Percentiles rank a stretch among this genome's conserved stretches.
Conservation (phyloP, 1,140 invertebrate genomes). For the Bombus sibiricus region DNA sequence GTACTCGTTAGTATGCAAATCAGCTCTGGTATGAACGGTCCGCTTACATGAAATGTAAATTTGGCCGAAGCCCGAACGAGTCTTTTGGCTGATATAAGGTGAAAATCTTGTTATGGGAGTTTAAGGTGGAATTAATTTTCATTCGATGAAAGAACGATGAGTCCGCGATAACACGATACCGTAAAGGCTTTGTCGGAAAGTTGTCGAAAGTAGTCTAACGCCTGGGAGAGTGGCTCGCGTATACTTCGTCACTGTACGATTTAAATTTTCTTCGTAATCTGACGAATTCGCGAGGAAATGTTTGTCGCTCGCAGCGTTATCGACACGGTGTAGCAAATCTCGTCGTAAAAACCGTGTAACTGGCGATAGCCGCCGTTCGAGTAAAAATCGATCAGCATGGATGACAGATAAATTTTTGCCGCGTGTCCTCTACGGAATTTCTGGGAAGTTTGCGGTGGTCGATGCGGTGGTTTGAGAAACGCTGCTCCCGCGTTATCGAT, state of each 20-base stretch:
- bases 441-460: conserved; percentile 12
- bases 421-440: background rate
- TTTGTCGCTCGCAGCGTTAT: no score
- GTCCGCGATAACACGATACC: conserved; percentile 6
- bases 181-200: conserved; percentile 17
- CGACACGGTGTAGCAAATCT: background rate
- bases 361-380: no score
- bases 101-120: conserved; percentile 34
- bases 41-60: conserved; percentile 28
- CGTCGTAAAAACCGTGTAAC: no score
- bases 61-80: background rate
- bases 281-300: no score
- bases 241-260: background rate
- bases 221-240: background rate
- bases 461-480: conserved; percentile 50
- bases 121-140: conserved; percentile 44
- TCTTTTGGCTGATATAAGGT: background rate
- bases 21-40: conserved; percentile 17
- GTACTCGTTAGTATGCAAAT: conserved; percentile 40
- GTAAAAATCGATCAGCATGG: background rate
- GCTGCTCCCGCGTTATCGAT: conserved; percentile 69
- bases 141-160: background rate
- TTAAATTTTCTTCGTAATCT: background rate
- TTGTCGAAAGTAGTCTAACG: conserved; percentile 23
- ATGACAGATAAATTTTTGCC: background rate